phyloP scores from a whole-genome alignment of 2,888 invertebrate genomes.

The Lithophane socia region DNA sequence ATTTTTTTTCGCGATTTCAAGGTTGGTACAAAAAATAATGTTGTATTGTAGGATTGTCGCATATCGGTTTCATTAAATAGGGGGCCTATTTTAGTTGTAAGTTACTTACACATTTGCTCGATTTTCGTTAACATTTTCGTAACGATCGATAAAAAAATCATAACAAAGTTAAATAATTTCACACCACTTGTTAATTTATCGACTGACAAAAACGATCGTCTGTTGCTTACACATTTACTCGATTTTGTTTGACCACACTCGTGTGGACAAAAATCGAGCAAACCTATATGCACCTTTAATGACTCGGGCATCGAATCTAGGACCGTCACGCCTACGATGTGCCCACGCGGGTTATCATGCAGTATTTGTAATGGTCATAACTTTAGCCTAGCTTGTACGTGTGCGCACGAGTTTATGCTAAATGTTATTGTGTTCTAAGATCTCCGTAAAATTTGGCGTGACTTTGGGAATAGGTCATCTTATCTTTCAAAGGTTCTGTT shows the following conservation, averaged over 20 bases:
- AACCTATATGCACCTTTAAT: conserved; percentile 34
- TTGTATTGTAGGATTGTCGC: no score
- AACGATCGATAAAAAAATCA: neutral
- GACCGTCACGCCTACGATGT: conserved; percentile 55
- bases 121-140: no score
- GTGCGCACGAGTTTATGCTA: conserved; percentile 47
- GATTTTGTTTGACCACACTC: neutral
- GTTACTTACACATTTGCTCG: neutral
- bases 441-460: conserved; percentile 14
- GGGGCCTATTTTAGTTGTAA: neutral
- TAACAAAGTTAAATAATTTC: no score
- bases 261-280: neutral
- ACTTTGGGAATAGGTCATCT: conserved; percentile 6
- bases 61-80: neutral
- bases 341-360: conserved; percentile 50
- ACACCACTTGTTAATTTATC: neutral
- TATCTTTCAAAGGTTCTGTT: neutral
- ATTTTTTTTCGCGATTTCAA: no score
- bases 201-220: neutral
- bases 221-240: neutral
- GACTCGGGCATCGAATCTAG: conserved; percentile 55
- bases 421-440: conserved; percentile 13
- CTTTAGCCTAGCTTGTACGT: conserved; percentile 35
- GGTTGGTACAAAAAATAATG: no score
- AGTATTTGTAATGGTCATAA: conserved; percentile 49